Base-by-base conservation (phyloP, 1,140 invertebrate species). In the Drosophila punjabiensis region DNA sequence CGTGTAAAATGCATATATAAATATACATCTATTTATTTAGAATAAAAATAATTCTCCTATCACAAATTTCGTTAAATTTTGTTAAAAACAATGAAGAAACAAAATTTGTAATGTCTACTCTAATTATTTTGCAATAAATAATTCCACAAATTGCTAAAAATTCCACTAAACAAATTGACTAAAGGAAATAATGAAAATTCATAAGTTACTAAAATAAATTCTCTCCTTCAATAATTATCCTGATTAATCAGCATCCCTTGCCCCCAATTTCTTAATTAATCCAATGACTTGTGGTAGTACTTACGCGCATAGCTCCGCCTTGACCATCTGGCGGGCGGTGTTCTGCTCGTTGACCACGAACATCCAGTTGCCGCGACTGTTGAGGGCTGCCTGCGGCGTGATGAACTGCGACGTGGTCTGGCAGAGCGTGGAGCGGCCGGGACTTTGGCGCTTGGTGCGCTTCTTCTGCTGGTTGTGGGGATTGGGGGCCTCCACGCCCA, bases 321-420 rank as follows among this genome's bases (percentile, higher is more conserved):
- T 95, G 3, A 98, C 97, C 24, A 97, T 94, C 92, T 98, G 98
- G n/a, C 96, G 96, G 76, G 96, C 95, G 47, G 95, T 94, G 61
- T 96, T 94, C 10, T 94, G 94, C 93, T 98, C 94, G 93, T 98
- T 98, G 39, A 98, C 97, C 28, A 98, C 95, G 92, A 96, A 98
- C 94, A 97, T 97, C 97, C 97, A 98, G 92, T 96, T 96, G n/a
- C 97, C 97, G 84, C 96, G 95, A 83, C 95, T 97, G 91, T 98
- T 98, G 52, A 98, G 94, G 0, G 97, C 98, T 5, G 97, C 97
- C 80, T 95, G 95, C 0, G 97, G 97, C 76, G 95, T 95, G 48
- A 98, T 95, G 88, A 95, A 98, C 77, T 96, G 94, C 0, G 96
- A 95, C 47, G 94, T 94, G 0, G 95, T 96, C n/a, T 95, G 95